phyloP scores from a whole-genome alignment of 2,888 invertebrate species.

The Caenorhabditis sp. region DNA sequence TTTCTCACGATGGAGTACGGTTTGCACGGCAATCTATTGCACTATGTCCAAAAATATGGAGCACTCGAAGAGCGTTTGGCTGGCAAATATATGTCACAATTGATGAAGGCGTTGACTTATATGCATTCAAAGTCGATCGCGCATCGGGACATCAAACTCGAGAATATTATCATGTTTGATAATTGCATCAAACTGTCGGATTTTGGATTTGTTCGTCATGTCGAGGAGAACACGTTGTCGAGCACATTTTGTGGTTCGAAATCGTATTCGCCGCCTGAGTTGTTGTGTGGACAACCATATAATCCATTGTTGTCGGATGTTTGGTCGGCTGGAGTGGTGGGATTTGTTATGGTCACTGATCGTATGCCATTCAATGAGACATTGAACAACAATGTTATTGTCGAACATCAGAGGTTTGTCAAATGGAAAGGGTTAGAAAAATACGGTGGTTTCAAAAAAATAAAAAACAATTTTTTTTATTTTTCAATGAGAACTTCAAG shows the following conservation, averaged over 20 bases:
- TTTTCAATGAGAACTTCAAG: no score
- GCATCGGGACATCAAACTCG: slow-evolving; percentile 74
- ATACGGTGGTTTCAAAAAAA: neutral
- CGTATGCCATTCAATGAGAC: slow-evolving; percentile 74
- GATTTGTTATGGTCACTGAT: slow-evolving; percentile 73
- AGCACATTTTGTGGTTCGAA: slow-evolving; percentile 74
- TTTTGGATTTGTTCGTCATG: slow-evolving; percentile 73
- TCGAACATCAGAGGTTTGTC: slow-evolving; percentile 53
- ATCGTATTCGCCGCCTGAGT: slow-evolving; percentile 72
- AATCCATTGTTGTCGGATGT: slow-evolving; percentile 73
- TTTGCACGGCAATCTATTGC: slow-evolving; percentile 72
- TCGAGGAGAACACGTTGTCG: slow-evolving; percentile 54
- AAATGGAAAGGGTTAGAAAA: no score
- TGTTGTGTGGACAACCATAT: slow-evolving; percentile 73
- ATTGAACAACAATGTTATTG: slow-evolving; percentile 64
- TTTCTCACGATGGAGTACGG: slow-evolving; percentile 73
- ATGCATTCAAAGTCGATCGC: slow-evolving; percentile 72
- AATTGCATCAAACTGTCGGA: slow-evolving; percentile 73
- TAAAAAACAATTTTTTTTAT: no score
- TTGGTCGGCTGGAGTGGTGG: slow-evolving; percentile 74
- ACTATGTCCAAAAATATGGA: slow-evolving; percentile 72
- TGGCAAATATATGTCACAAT: slow-evolving; percentile 72
- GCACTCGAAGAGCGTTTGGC: slow-evolving; percentile 71
- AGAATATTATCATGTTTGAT: slow-evolving; percentile 73
- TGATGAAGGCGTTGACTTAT: slow-evolving; percentile 72